Conservation (phyloP, 2,888 invertebrate genomes). For the Nomada fucata region DNA sequence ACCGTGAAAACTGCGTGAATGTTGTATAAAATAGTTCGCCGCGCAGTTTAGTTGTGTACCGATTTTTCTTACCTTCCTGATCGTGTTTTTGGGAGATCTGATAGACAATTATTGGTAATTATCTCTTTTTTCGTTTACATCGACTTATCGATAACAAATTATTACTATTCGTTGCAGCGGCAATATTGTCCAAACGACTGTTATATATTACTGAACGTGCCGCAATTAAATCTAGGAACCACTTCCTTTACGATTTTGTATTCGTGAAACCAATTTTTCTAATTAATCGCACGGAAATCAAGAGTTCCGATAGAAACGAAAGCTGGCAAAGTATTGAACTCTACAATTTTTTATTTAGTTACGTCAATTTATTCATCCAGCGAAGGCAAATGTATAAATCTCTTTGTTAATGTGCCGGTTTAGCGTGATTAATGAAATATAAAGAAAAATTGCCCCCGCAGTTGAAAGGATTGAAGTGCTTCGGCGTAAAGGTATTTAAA, state of each 20-base stretch:
- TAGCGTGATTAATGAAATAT: conserved; percentile 10
- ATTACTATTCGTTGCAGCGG: too few species aligned
- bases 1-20: neutral
- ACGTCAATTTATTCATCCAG: neutral
- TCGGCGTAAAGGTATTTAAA: conserved; percentile 30
- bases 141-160: too few species aligned
- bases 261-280: too few species aligned
- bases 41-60: neutral
- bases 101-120: neutral
- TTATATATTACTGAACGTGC: too few species aligned
- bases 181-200: too few species aligned
- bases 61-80: neutral
- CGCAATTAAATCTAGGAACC: too few species aligned
- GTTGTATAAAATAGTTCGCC: neutral
- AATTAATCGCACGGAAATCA: too few species aligned
- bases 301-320: too few species aligned
- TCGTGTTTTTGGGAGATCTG: neutral
- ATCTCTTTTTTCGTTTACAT: neutral
- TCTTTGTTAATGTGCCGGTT: conserved; percentile 1
- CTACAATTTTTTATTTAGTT: neutral
- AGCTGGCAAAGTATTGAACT: too few species aligned
- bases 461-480: conserved; percentile 5
- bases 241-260: too few species aligned
- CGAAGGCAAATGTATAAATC: conserved; percentile 1
- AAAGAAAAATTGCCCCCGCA: neutral